Evolutionary conservation across 2,797 vertebrate genomes (phyloP).

Genomic region (Chanos chanos): DNA sequence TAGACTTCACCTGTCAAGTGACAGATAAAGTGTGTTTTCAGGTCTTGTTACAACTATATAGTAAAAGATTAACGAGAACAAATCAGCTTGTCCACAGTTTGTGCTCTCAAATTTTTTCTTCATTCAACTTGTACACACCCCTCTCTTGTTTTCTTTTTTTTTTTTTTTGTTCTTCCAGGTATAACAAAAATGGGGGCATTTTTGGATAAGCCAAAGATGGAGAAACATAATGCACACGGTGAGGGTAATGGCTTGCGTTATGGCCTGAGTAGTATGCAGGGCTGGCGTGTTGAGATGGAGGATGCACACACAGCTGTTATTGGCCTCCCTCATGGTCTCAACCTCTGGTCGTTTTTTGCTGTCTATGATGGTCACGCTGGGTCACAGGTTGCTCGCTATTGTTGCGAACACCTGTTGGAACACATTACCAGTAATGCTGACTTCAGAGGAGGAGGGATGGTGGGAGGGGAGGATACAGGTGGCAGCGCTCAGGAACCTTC

Average conservation of each 20-base stretch:
- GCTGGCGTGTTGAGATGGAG: constrained; percentile 99
- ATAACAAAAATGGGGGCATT: constrained; percentile 96
- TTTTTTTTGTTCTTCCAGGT: too few relatives aligned
- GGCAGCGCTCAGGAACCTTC: constrained; percentile 70
- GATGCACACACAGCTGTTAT: constrained; percentile 96
- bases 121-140: background rate
- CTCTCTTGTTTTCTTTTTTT: constrained; percentile 19
- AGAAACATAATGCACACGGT: constrained; percentile 95
- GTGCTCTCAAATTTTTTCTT: too few relatives aligned
- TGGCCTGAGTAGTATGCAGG: constrained; percentile 97
- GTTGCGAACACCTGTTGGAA: constrained; percentile 98
- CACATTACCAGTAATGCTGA: constrained; percentile 98
- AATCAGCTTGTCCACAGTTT: too few relatives aligned
- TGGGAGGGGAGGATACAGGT: background rate
- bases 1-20: too few relatives aligned
- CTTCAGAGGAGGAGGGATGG: constrained; percentile 75
- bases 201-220: constrained; percentile 99
- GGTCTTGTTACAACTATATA: too few relatives aligned
- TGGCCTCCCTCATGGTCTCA: constrained; percentile 88
- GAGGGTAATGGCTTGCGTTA: constrained; percentile 90
- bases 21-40: too few relatives aligned
- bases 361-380: constrained; percentile 98
- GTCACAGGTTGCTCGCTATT: constrained; percentile 99
- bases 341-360: constrained; percentile 96
- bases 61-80: too few relatives aligned